These are phyloP conservation scores for Ailuropoda melanoleuca DNA, from an alignment of 2,113 vertebrate genomes.

Conservation along the genomic window DNA sequence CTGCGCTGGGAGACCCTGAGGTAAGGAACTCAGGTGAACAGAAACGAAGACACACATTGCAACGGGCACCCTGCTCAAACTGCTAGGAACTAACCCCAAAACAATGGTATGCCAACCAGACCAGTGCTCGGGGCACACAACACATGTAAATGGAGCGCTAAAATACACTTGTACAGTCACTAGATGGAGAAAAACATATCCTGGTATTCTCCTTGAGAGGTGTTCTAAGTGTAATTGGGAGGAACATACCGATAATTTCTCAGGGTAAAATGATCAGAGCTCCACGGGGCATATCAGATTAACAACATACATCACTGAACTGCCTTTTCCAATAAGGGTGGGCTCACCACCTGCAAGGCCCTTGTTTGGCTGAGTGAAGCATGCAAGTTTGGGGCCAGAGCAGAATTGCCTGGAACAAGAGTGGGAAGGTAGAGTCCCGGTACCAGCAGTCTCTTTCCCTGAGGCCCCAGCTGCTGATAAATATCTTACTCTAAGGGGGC, in stretches of 20 bases:
- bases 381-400: background rate
- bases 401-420: background rate
- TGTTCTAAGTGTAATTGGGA: background rate
- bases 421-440: rapidly evolving
- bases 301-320: background rate
- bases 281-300: background rate
- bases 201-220: background rate
- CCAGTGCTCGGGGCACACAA: background rate
- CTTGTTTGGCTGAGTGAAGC: background rate
- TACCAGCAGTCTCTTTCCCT: background rate
- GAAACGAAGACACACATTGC: background rate
- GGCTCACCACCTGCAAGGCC: background rate
- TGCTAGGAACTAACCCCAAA: background rate
- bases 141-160: background rate
- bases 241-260: background rate
- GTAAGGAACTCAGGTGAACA: background rate
- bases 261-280: background rate
- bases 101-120: background rate
- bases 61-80: background rate
- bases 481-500: background rate
- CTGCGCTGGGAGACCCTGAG: background rate
- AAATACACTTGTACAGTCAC: background rate
- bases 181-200: background rate
- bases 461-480: background rate
- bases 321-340: background rate